These are phyloP conservation scores for Pipistrellus pygmaeus DNA, from an alignment of 2,797 vertebrate genomes.

Conservation along the genomic window DNA sequence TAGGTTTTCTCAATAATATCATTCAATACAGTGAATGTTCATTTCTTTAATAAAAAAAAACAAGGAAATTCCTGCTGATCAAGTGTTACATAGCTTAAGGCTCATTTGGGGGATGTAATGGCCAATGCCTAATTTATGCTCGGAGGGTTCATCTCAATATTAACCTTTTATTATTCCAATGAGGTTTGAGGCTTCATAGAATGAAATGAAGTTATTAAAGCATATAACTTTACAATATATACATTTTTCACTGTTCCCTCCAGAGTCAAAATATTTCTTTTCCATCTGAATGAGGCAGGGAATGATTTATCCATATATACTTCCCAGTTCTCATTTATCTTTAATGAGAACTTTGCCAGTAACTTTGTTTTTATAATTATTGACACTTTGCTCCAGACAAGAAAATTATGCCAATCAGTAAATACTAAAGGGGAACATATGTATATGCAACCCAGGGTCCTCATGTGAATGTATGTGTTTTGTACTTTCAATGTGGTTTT, in stretches of 20 bases:
- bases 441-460: not conserved
- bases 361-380: constrained; percentile 61
- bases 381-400: constrained; percentile 27
- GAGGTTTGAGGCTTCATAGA: constrained; percentile 67
- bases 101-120: constrained; percentile 59
- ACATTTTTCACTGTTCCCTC: constrained; percentile 63
- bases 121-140: constrained; percentile 72
- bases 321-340: constrained; percentile 47
- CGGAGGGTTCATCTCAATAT: constrained; percentile 71
- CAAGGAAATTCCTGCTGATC: constrained; percentile 73
- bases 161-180: constrained; percentile 77
- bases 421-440: not conserved
- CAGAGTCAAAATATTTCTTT: constrained; percentile 62
- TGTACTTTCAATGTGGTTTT: not conserved
- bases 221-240: constrained; percentile 67
- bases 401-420: not conserved
- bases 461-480: not conserved
- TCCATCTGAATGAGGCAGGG: constrained; percentile 56
- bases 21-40: constrained; percentile 64
- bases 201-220: constrained; percentile 77
- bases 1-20: constrained; percentile 70
- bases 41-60: constrained; percentile 73
- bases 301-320: constrained; percentile 46
- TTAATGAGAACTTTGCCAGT: constrained; percentile 53
- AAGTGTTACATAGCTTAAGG: constrained; percentile 71